Conservation (phyloP, 2,113 vertebrate species). For the Coturnix japonica region DNA sequence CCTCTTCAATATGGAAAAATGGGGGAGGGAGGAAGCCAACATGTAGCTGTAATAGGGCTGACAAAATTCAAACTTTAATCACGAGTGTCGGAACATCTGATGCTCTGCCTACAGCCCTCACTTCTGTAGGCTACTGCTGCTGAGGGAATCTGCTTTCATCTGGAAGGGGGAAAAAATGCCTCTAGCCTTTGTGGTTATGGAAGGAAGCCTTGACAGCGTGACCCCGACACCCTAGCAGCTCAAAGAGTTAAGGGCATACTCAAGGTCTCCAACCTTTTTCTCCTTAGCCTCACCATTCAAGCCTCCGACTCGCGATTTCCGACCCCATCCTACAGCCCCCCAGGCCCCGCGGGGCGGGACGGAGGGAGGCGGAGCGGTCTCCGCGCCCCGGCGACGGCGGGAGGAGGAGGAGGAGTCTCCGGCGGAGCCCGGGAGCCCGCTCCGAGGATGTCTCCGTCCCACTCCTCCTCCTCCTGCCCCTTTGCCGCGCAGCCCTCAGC, state of each 20-base stretch:
- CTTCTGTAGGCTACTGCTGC: rapidly evolving
- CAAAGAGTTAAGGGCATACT: not conserved
- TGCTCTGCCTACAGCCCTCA: not conserved
- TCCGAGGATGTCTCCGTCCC: slow-evolving; percentile 7
- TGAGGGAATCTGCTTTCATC: not conserved
- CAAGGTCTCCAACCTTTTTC: not conserved
- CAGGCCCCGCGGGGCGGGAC: not conserved
- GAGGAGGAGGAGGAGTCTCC: slow-evolving; percentile 67
- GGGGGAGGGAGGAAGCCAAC: too few species aligned
- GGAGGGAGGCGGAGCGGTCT: not conserved
- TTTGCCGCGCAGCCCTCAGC: not conserved
- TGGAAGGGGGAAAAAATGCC: not conserved
- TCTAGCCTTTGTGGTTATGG: slow-evolving; percentile 11
- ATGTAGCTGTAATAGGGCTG: not conserved
- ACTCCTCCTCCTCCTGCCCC: not conserved
- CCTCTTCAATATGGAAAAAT: not conserved
- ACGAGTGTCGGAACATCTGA: not conserved
- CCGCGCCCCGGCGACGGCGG: not conserved
- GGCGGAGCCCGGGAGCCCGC: not conserved
- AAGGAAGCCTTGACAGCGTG: not conserved
- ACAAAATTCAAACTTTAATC: not conserved
- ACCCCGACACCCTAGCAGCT: not conserved
- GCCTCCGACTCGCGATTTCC: not conserved
- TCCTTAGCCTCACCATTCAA: not conserved
- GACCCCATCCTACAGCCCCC: not conserved